Conservation (phyloP, 64 coral and sea anemone genomes). For the Astreopora myriophthalma region DNA sequence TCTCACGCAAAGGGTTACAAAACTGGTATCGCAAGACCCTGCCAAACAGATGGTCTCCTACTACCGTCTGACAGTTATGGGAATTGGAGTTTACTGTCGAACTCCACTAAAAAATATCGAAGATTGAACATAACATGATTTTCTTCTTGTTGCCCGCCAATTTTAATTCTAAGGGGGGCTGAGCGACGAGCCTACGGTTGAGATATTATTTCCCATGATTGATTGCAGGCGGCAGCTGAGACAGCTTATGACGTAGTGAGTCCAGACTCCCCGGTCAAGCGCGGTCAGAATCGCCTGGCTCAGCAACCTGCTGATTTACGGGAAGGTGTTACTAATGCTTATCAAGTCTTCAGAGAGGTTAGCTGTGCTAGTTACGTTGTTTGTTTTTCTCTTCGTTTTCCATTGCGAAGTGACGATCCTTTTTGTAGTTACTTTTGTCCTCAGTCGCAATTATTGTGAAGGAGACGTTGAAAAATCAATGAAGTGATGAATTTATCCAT, state of each 20-base stretch:
- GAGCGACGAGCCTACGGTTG: background rate
- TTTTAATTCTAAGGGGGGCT: background rate
- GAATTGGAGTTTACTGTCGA: too few relatives aligned
- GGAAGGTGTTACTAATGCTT: constrained; percentile 94
- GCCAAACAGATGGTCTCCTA: too few relatives aligned
- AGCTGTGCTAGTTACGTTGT: background rate
- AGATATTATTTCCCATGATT: background rate
- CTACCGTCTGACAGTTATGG: too few relatives aligned
- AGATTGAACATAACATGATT: too few relatives aligned
- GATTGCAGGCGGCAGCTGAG: constrained; percentile 85
- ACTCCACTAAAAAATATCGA: too few relatives aligned
- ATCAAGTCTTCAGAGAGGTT: constrained; percentile 95
- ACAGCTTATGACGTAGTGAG: constrained; percentile 98
- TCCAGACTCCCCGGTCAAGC: constrained; percentile 74
- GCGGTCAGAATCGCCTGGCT: constrained; percentile 69
- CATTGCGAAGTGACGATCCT: too few relatives aligned
- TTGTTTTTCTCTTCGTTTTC: background rate
- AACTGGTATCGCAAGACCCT: too few relatives aligned
- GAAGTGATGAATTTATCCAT: too few relatives aligned
- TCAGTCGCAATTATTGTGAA: too few relatives aligned
- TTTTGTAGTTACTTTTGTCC: too few relatives aligned
- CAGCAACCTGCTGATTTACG: constrained; percentile 82
- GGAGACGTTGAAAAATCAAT: too few relatives aligned
- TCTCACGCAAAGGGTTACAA: too few relatives aligned
- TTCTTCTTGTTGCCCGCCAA: background rate